Percentiles rank a stretch among this genome's conserved stretches.
phyloP scores from a whole-genome alignment of 1,140 invertebrate species.

The Trachelipus rathkii region DNA sequence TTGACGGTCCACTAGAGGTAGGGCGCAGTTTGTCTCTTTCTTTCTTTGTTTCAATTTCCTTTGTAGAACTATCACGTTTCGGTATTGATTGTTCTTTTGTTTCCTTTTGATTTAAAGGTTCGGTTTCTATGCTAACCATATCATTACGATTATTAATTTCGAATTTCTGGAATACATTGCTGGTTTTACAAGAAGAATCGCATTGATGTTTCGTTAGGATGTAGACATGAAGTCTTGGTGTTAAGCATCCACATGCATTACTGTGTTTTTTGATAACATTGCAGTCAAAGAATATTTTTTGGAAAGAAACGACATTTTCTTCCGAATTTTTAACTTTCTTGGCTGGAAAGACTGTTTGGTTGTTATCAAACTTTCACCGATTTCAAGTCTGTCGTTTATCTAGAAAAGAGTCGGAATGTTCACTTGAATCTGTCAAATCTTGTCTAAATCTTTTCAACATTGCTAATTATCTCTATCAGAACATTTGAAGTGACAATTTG shows the following conservation, averaged over 20 bases:
- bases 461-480: too few relatives aligned
- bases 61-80: neutral
- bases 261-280: conserved; percentile 27
- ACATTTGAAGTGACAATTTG: too few relatives aligned
- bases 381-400: neutral
- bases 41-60: neutral
- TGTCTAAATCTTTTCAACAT: too few relatives aligned
- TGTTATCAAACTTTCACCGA: neutral
- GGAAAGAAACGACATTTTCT: neutral
- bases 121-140: too few relatives aligned
- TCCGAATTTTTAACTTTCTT: neutral
- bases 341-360: neutral
- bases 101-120: too few relatives aligned
- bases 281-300: conserved; percentile 33
- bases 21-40: neutral
- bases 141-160: too few relatives aligned
- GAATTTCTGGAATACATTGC: neutral
- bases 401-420: too few relatives aligned
- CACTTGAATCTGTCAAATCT: too few relatives aligned
- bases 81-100: neutral
- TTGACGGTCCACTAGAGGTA: too few relatives aligned
- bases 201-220: conserved; percentile 24
- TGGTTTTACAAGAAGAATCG: neutral
- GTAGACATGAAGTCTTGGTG: conserved; percentile 36
- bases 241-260: conserved; percentile 27